Conservation (phyloP, 2,888 invertebrate species). For the Pharmacophagus antenor region DNA sequence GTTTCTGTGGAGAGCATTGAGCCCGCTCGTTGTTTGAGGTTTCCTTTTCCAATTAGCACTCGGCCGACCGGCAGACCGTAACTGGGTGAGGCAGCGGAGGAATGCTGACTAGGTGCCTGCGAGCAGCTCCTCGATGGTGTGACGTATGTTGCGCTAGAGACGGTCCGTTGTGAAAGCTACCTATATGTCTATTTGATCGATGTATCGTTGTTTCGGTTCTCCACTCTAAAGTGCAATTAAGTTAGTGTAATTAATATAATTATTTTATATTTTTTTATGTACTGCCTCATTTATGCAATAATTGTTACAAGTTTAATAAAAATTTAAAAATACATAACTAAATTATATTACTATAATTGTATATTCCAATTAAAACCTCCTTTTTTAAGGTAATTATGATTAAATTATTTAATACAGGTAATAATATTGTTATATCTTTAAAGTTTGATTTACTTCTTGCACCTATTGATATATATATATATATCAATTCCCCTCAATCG, state of each 20-base stretch:
- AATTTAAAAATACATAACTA: too few species aligned
- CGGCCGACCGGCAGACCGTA: conserved; percentile 76
- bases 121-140: conserved; percentile 55
- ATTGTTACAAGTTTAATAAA: too few species aligned
- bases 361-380: too few species aligned
- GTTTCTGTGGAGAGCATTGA: conserved; percentile 79
- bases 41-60: conserved; percentile 81
- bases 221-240: neutral
- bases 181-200: conserved; percentile 8
- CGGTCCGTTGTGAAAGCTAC: conserved; percentile 32
- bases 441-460: too few species aligned
- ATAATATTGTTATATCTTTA: too few species aligned
- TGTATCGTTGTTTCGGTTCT: neutral
- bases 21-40: conserved; percentile 78
- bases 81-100: conserved; percentile 63
- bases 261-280: neutral
- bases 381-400: too few species aligned
- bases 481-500: too few species aligned
- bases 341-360: too few species aligned
- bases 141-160: conserved; percentile 5
- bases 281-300: too few species aligned
- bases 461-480: too few species aligned
- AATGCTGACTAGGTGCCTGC: conserved; percentile 46
- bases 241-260: neutral
- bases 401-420: too few species aligned